Base-by-base conservation (phyloP, 2,797 vertebrate genomes). In the Clarias fuscus region DNA sequence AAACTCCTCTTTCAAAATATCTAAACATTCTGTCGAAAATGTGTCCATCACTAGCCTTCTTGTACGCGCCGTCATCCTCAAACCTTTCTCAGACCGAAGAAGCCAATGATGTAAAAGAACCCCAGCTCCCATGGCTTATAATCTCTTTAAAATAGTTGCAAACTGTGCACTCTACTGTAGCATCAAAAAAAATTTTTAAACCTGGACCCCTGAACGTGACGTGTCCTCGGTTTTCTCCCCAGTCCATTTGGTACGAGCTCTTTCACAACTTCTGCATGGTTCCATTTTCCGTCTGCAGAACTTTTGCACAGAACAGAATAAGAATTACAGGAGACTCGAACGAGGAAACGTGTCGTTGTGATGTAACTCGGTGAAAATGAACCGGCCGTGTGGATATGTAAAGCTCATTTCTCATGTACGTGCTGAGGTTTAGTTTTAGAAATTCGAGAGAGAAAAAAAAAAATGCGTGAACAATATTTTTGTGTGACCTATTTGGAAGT, bases 391-490 rank as follows among this genome's bases (percentile, higher is more conserved):
- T 68, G 48, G 75, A 58, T 78, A 71, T 77, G 61, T 62, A 58
- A 30, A 15, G 73, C 82, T 33, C 67, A 82, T 14, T 30, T 67
- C 58, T 86, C 71, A 70, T 70, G 71, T 82, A 30, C 43, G 22
- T 75, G 61, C 18, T 82, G 61, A 76, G 56, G 37, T 83, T 83
- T 83, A 58, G 81, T 61, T 68, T 70, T 86, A 82, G 80, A 64
- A 58, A 37, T 27, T 24, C 13, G n/a, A 2, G 70, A 20, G 53
- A 11, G 33, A 33, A 2, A 53, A 13, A 3, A 40, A 76, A 77
- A 76, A 72, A 82, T 20, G 17, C n/a, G 58, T 56, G 30, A 40
- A 79, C 17, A 64, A 75, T 88, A 86, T 88, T 88, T 88, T 86
- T 86, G 77, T 84, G 85, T 77, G 70, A 82, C 77, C 40, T 81